phyloP scores from a whole-genome alignment of 1,140 invertebrate species.

The Bombus terrestris region DNA sequence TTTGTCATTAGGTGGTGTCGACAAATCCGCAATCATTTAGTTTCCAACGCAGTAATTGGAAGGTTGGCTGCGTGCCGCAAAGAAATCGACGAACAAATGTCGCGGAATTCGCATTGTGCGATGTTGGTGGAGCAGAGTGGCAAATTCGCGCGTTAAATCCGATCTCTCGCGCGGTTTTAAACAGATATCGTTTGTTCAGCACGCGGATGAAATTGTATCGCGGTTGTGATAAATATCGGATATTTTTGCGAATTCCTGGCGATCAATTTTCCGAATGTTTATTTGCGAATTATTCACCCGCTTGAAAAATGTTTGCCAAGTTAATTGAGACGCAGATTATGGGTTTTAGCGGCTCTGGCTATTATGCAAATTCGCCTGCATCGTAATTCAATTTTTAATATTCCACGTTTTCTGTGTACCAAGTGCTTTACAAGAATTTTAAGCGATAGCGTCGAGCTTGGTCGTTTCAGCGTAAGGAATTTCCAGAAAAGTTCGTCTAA shows the following conservation, averaged over 20 bases:
- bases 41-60: too few species aligned
- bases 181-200: background rate
- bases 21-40: too few species aligned
- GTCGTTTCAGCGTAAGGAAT: too few species aligned
- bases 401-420: background rate
- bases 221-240: background rate
- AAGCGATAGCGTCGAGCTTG: too few species aligned
- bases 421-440: too few species aligned
- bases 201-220: background rate
- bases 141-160: background rate
- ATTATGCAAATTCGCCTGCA: background rate
- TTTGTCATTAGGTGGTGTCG: too few species aligned
- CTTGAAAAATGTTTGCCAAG: background rate
- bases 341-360: background rate
- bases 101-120: background rate
- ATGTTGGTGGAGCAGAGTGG: background rate
- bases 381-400: background rate
- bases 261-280: too few species aligned
- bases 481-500: background rate
- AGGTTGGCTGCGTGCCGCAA: too few species aligned
- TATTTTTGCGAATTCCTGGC: background rate
- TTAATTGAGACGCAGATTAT: background rate
- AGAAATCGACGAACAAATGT: constrained; percentile 24
- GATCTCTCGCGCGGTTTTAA: background rate
- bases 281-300: too few species aligned